Percentiles rank a stretch among this genome's conserved stretches.
These are phyloP conservation scores for Masnerella sp. DNA, from an alignment of 2,888 invertebrate species.

Conservation along the genomic window DNA sequence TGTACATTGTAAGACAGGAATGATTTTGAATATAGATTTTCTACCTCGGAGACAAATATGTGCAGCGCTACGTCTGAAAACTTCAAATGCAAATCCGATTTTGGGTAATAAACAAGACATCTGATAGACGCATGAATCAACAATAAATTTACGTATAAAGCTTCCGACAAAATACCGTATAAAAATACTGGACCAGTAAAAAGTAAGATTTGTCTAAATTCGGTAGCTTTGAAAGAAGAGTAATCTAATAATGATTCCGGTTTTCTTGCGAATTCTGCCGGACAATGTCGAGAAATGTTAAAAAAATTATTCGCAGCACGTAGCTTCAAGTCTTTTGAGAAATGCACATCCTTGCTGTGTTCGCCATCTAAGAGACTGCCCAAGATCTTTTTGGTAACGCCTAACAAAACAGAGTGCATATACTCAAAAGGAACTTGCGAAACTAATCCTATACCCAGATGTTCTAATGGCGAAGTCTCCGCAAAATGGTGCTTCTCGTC, in stretches of 20 bases:
- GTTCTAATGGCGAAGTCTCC: too few species aligned
- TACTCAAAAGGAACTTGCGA: too few species aligned
- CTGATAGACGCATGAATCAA: slow-evolving; percentile 9
- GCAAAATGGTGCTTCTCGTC: too few species aligned
- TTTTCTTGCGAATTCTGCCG: background rate
- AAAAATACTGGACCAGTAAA: background rate
- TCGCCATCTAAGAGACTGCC: too few species aligned
- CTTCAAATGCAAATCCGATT: background rate
- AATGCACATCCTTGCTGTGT: too few species aligned
- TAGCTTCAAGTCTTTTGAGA: too few species aligned
- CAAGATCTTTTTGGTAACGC: too few species aligned
- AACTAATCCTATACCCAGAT: too few species aligned
- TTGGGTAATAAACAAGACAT: background rate
- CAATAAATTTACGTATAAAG: background rate
- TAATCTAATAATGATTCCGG: background rate
- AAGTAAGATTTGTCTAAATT: slow-evolving; percentile 25
- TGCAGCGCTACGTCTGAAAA: background rate
- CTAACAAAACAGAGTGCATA: too few species aligned
- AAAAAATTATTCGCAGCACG: background rate
- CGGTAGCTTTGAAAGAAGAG: slow-evolving; percentile 13
- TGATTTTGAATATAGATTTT: background rate
- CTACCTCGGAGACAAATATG: background rate
- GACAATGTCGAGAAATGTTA: background rate
- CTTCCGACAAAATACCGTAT: background rate
- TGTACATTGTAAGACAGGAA: background rate